Base-by-base conservation (phyloP, 2,113 vertebrate species). In the Eidolon helvum region DNA sequence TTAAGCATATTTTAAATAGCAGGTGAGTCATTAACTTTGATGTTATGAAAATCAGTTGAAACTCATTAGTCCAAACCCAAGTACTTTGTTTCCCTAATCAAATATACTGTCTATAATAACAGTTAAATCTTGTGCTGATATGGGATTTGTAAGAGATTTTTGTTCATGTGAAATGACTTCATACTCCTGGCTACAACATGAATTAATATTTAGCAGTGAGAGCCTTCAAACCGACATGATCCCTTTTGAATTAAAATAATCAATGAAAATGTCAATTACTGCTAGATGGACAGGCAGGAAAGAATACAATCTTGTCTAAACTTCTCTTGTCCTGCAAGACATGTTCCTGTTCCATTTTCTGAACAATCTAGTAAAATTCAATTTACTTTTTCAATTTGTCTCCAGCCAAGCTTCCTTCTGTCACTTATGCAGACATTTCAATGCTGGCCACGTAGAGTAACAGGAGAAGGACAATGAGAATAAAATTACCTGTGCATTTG, bases 401-500 rank as follows among this genome's bases (percentile, higher is more conserved):
- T 97, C 92, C 87, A 97, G 50, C 90, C 91, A 97, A 40, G 91
- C 74, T 89, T 94, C 96, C 77, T 94, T 80, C 63, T 97, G 85
- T 84, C 87, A 91, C 40, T 53, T 22, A 30, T 0, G 38, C 89
- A 97, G 96, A 21, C 33, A 55, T 89, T 50, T 63, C 82, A 15
- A 59, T 1, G 26, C 96, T 83, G 87, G 96, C 90, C 95, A 43
- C 0, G 0, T 40, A 80, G 83, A 90, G 55, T 24, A 33, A 90
- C 75, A n/a, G 0, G 26, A 93, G 95, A 66, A 96, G 79, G 91
- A 84, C 83, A 59, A 87, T 4, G 24, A 10, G 22, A 89, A 96
- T 26, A 97, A 74, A 28, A 69, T 97, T 97, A 99, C 99, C 99
- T 98, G 99, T 99, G 97, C 99, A 99, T 97, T 99, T 99, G 24